Conservation (phyloP, 1,140 invertebrate genomes). For the Galleria mellonella region DNA sequence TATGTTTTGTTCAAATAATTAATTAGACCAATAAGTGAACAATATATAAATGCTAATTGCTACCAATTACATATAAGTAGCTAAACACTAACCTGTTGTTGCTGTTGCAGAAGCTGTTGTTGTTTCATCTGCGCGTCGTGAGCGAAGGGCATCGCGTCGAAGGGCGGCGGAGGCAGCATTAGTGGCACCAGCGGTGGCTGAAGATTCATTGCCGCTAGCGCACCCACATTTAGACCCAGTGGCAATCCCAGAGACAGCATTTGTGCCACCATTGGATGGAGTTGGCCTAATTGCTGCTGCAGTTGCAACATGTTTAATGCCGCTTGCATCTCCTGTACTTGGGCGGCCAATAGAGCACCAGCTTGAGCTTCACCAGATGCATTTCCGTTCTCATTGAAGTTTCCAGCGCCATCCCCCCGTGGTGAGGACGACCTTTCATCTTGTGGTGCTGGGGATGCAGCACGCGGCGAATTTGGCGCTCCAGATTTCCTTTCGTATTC, state of each 20-base stretch:
- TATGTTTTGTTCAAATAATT: too few relatives aligned
- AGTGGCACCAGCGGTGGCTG: slow-evolving; percentile 91
- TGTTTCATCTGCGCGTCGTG: slow-evolving; percentile 79
- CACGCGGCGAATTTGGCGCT: slow-evolving; percentile 79
- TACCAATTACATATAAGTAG: neutral
- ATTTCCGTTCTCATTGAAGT: slow-evolving; percentile 73
- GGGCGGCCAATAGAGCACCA: slow-evolving; percentile 79
- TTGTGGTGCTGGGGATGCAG: slow-evolving; percentile 72
- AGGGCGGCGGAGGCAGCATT: slow-evolving; percentile 90
- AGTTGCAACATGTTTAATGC: slow-evolving; percentile 92
- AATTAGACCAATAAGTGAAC: too few relatives aligned
- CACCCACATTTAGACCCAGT: slow-evolving; percentile 87
- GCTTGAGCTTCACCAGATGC: slow-evolving; percentile 75
- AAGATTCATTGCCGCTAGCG: slow-evolving; percentile 90
- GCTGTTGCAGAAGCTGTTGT: slow-evolving; percentile 80
- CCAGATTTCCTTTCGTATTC: slow-evolving; percentile 89
- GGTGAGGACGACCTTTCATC: slow-evolving; percentile 71
- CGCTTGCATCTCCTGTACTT: slow-evolving; percentile 90
- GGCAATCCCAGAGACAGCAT: slow-evolving; percentile 86
- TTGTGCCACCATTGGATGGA: slow-evolving; percentile 82
- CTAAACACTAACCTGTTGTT: slow-evolving; percentile 79
- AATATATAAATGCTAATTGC: neutral
- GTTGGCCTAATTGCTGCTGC: slow-evolving; percentile 86
- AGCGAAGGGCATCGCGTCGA: slow-evolving; percentile 76
- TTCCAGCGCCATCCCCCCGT: slow-evolving; percentile 72